Conservation (phyloP, 2,888 invertebrate genomes). For the Syritta pipiens region DNA sequence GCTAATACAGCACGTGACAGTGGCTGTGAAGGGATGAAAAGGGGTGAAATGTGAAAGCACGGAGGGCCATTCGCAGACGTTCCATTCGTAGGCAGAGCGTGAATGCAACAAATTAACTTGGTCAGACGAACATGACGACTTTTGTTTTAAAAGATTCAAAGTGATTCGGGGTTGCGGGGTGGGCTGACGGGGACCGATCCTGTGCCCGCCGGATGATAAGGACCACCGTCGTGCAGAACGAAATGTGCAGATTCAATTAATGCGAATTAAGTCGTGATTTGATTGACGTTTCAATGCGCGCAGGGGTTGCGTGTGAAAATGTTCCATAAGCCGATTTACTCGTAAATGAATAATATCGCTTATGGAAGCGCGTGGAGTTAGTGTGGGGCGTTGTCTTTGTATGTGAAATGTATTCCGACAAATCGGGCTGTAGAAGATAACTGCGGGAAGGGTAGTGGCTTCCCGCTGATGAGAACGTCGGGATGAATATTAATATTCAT, state of each 20-base stretch:
- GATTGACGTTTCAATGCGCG: slow-evolving; percentile 34
- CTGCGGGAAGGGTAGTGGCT: no score
- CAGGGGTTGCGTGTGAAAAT: slow-evolving; percentile 35
- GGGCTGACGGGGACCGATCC: not conserved
- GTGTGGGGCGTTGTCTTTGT: no score
- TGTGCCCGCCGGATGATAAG: slow-evolving; percentile 28
- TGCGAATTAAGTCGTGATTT: slow-evolving; percentile 51
- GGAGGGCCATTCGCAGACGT: slow-evolving; percentile 9
- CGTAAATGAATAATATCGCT: slow-evolving; percentile 43
- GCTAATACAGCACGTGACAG: slow-evolving; percentile 60
- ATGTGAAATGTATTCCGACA: no score
- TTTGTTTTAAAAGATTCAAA: slow-evolving; percentile 47
- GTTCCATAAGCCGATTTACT: slow-evolving; percentile 40
- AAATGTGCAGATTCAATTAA: slow-evolving; percentile 48
- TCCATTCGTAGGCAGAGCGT: slow-evolving; percentile 19
- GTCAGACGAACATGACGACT: slow-evolving; percentile 49
- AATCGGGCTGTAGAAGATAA: no score
- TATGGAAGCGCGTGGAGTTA: no score
- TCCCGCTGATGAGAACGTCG: no score
- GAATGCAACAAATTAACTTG: slow-evolving; percentile 56
- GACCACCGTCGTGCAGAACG: slow-evolving; percentile 14
- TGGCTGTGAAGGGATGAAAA: slow-evolving; percentile 40
- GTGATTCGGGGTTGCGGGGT: slow-evolving; percentile 2
- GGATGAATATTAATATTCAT: no score
- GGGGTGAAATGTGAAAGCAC: no score